Conservation (phyloP, 2,797 vertebrate species). For the Sparidentex hasta region DNA sequence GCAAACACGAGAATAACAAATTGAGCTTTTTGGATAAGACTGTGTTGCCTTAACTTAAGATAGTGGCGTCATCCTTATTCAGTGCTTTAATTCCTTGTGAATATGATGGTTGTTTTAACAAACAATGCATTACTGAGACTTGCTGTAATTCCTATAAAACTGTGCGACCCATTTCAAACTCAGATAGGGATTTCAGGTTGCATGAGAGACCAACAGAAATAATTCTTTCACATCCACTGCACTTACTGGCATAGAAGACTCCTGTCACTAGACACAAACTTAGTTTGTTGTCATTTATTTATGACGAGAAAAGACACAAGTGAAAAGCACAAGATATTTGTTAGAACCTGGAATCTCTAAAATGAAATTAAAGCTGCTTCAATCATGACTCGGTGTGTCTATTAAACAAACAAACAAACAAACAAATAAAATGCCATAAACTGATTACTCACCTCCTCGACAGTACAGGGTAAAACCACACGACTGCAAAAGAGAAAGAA, state of each 20-base stretch:
- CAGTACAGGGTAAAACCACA: slow-evolving; percentile 95
- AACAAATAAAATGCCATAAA: background rate
- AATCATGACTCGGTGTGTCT: background rate
- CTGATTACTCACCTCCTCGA: slow-evolving; percentile 91
- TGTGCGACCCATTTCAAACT: background rate
- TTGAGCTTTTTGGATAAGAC: slow-evolving; percentile 14
- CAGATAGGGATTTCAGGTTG: background rate
- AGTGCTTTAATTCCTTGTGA: background rate
- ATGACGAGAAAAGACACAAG: background rate
- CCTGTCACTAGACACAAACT: background rate
- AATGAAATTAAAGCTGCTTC: background rate
- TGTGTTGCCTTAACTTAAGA: background rate
- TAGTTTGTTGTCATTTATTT: background rate
- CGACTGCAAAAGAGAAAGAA: slow-evolving; percentile 87
- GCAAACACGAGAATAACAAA: slow-evolving; percentile 23
- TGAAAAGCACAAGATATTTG: background rate
- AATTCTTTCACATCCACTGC: background rate
- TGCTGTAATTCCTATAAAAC: background rate
- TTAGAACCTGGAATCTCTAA: background rate
- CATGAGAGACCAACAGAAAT: background rate
- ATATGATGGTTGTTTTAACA: background rate
- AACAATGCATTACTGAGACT: background rate
- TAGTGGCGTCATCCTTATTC: background rate
- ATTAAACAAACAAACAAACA: slow-evolving; percentile 3
- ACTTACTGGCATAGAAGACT: background rate